Conservation (phyloP, 2,113 vertebrate genomes). For the Mastomys natalensis region DNA sequence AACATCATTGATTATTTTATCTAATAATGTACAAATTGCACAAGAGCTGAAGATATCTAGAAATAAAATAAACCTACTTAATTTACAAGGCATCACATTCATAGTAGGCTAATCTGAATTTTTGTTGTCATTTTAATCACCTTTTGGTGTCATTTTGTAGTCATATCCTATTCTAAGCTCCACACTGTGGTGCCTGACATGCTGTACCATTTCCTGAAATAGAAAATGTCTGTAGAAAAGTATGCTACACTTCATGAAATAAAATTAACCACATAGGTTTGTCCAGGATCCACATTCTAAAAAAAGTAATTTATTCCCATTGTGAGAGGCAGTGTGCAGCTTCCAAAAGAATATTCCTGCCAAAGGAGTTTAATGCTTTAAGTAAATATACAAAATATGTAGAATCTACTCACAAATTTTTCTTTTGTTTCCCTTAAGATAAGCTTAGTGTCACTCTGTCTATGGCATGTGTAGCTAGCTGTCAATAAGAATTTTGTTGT, state of each 20-base stretch:
- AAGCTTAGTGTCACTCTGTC: neutral
- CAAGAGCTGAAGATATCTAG: neutral
- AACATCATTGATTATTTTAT: neutral
- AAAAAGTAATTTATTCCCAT: constrained; percentile 4
- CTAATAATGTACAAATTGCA: too few relatives aligned
- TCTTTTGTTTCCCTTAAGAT: neutral
- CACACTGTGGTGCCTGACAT: neutral
- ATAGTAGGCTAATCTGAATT: neutral
- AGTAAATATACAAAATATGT: neutral
- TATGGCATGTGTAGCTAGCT: neutral
- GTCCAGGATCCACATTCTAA: neutral
- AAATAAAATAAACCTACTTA: neutral
- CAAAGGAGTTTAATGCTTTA: neutral
- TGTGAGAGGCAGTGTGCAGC: neutral
- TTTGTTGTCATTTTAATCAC: neutral
- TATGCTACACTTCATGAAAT: neutral
- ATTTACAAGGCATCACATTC: neutral
- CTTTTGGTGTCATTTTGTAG: neutral
- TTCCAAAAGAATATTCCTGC: neutral
- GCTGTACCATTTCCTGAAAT: neutral
- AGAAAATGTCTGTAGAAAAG: neutral
- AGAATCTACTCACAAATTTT: neutral
- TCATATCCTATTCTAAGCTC: neutral
- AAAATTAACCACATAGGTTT: neutral
- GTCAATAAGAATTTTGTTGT: neutral